Evolutionary conservation across 2,888 invertebrate species (phyloP).

Genomic region (Dryobota labecula): DNA sequence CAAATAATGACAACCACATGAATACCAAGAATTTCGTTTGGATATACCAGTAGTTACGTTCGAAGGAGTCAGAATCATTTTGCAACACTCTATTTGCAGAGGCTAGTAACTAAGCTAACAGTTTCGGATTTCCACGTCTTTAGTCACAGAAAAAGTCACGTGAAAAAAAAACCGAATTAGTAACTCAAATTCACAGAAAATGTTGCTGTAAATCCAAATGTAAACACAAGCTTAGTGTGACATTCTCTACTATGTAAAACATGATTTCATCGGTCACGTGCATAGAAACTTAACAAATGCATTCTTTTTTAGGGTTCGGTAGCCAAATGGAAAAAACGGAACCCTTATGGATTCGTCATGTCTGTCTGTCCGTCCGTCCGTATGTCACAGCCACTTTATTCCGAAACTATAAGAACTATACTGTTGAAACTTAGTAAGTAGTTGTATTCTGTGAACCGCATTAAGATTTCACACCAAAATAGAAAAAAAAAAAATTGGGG

Average conservation of each 20-base stretch:
- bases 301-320: too few species aligned
- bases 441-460: too few species aligned
- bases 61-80: background rate
- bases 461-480: too few species aligned
- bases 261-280: slow-evolving; percentile 11
- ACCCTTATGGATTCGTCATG: too few species aligned
- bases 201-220: background rate
- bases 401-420: too few species aligned
- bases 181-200: slow-evolving; percentile 20
- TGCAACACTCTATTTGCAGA: background rate
- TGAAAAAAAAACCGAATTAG: background rate
- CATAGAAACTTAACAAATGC: background rate
- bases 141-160: slow-evolving; percentile 2
- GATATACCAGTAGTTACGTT: background rate
- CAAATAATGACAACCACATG: background rate
- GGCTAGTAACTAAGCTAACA: slow-evolving; percentile 7
- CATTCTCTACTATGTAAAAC: background rate
- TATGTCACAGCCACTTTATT: too few species aligned
- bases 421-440: too few species aligned
- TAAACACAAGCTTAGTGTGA: slow-evolving; percentile 8
- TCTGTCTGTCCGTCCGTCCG: too few species aligned
- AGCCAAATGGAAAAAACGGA: too few species aligned
- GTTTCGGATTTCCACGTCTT: background rate
- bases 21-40: background rate
- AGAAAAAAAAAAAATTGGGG: too few species aligned